Evolutionary conservation across 2,797 vertebrate genomes (phyloP).

Genomic region (Hydrophis major): DNA sequence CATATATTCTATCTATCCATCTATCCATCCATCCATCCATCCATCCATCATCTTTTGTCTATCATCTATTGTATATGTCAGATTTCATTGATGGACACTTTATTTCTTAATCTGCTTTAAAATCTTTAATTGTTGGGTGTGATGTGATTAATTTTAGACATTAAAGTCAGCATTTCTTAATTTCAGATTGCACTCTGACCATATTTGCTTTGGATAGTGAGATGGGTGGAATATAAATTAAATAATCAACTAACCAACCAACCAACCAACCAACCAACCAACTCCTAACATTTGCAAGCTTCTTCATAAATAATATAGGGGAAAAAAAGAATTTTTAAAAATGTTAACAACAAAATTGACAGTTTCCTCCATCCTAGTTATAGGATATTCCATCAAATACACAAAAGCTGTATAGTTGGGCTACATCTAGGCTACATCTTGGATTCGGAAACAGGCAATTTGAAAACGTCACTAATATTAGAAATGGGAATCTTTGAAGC

Average conservation of each 20-base stretch:
- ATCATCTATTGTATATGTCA: not conserved
- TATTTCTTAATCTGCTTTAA: not conserved
- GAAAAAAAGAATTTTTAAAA: not conserved
- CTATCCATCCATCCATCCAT: no score
- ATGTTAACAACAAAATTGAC: not conserved
- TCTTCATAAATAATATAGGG: not conserved
- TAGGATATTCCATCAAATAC: not conserved
- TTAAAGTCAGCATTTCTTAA: not conserved
- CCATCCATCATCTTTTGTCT: no score
- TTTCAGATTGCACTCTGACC: not conserved
- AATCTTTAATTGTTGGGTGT: not conserved
- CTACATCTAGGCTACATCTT: not conserved
- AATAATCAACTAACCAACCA: not conserved
- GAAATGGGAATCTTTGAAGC: not conserved
- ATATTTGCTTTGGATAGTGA: not conserved
- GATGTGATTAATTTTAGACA: not conserved
- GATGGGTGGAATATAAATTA: not conserved
- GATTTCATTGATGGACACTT: not conserved
- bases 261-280: no score
- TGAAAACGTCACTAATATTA: not conserved
- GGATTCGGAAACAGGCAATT: not conserved
- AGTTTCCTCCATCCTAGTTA: not conserved
- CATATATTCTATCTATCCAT: no score
- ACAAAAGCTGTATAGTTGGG: not conserved
- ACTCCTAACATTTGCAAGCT: not conserved